A percentile compares a stretch with the other conserved stretches of the same genome.
phyloP scores from a whole-genome alignment of 2,113 vertebrate genomes.

The Pica pica region DNA sequence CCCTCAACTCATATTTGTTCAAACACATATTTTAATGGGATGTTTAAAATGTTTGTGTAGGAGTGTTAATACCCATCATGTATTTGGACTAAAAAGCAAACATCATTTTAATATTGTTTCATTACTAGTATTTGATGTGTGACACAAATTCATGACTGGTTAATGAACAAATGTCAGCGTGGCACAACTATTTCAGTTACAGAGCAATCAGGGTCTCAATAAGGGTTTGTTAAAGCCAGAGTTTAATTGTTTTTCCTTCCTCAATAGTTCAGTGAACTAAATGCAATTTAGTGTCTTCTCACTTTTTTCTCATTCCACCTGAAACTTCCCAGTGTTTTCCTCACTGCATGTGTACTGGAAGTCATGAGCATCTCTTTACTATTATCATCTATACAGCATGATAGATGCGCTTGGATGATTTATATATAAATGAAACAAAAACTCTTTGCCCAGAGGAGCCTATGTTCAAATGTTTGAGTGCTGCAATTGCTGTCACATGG shows the following conservation, averaged over 20 bases:
- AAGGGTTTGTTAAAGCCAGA: slow-evolving; percentile 35
- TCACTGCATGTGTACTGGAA: not conserved
- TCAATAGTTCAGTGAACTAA: slow-evolving; percentile 45
- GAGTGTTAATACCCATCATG: not conserved
- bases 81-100: slow-evolving; percentile 25
- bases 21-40: not conserved
- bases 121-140: slow-evolving; percentile 27
- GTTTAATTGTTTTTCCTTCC: slow-evolving; percentile 25
- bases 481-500: not conserved
- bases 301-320: not conserved
- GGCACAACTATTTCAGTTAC: slow-evolving; percentile 20
- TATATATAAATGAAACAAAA: not conserved
- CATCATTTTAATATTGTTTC: slow-evolving; percentile 20
- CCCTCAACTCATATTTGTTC: not conserved
- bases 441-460: not conserved
- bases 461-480: not conserved
- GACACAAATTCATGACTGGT: slow-evolving; percentile 8
- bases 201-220: slow-evolving; percentile 37
- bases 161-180: slow-evolving; percentile 16
- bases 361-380: not conserved
- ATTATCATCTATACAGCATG: not conserved
- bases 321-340: not conserved
- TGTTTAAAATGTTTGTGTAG: slow-evolving; percentile 11
- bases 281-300: slow-evolving; percentile 16
- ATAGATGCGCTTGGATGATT: slow-evolving; percentile 1